Base-by-base conservation (phyloP, 2,113 vertebrate genomes). In the Theropithecus gelada region DNA sequence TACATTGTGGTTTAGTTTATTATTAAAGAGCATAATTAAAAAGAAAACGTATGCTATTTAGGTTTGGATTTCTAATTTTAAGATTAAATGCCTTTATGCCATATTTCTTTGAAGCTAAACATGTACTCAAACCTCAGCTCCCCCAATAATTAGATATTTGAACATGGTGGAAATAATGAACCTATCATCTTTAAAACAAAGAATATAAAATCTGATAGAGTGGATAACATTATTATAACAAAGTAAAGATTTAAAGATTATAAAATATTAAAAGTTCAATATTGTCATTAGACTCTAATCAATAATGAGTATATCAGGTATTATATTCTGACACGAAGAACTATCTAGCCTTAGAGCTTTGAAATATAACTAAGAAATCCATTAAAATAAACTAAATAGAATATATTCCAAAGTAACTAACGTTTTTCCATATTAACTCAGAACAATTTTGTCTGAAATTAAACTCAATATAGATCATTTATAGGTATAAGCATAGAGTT, bases 281-380 rank as follows among this genome's bases (percentile, higher is more conserved):
- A 57, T 83, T n/a, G 59, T 84, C 35, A 32, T 73, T 91, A 82
- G 45, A 73, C 35, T 88, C 43, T 40, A 93, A 84, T 40, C 50
- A 78, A 83, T 40, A 73, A 88, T 76, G 45, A 68, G 5, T 83
- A 16, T 80, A 76, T 81, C 8, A n/a, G 13, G 48, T 75, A 52
- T 96, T 90, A 57, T 79, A 84, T 82, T 94, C 27, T 89, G 68
- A 32, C 23, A 59, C 11, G 38, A 20, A 82, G 25, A 87, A 91
- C 72, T 93, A 43, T 45, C 72, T 89, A 92, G 40, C 7, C 52
- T 76, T 88, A 66, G 10, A 85, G 32, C 35, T 91, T 93, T 94
- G 38, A 95, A 91, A 76, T 82, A 43, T 80, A 97, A 89, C 82
- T 92, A 35, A 86, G 6, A n/a, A 92, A 80, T 32, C 59, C 50